phyloP scores from a whole-genome alignment of 2,113 vertebrate genomes.

The Archilochus colubris region DNA sequence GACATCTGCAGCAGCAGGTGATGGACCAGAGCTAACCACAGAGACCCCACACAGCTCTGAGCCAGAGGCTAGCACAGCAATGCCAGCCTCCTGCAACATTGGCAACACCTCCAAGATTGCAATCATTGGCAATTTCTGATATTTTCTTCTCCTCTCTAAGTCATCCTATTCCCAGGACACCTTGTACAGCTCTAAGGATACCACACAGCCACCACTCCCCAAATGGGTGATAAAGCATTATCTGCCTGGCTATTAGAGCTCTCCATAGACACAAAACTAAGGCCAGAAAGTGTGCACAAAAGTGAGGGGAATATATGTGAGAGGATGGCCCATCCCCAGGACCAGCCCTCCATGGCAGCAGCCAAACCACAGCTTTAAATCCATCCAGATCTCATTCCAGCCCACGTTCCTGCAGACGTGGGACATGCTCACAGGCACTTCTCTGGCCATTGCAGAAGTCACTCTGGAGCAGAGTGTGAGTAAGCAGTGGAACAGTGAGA shows the following conservation, averaged over 20 bases:
- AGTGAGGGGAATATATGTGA: neutral
- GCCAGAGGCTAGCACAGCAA: fast-evolving
- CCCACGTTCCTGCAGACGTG: too few species aligned
- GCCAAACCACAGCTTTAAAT: neutral
- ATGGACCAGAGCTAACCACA: neutral
- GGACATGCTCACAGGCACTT: fast-evolving
- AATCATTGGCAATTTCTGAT: neutral
- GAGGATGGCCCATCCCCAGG: fast-evolving
- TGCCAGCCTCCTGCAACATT: neutral
- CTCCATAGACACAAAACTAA: neutral
- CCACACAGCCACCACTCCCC: fast-evolving
- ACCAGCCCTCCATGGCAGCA: fast-evolving
- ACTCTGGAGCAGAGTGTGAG: neutral
- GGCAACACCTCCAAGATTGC: neutral
- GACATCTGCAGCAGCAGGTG: neutral
- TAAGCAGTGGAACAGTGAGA: neutral
- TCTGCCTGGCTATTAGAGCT: neutral
- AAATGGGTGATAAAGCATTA: fast-evolving
- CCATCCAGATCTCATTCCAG: fast-evolving
- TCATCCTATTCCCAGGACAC: neutral
- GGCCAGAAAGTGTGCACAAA: fast-evolving
- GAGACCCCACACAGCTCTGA: neutral
- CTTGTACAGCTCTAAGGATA: neutral
- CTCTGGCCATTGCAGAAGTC: fast-evolving
- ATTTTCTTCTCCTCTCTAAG: neutral